phyloP scores from a whole-genome alignment of 2,888 invertebrate species.

The Dascillus cervinus region DNA sequence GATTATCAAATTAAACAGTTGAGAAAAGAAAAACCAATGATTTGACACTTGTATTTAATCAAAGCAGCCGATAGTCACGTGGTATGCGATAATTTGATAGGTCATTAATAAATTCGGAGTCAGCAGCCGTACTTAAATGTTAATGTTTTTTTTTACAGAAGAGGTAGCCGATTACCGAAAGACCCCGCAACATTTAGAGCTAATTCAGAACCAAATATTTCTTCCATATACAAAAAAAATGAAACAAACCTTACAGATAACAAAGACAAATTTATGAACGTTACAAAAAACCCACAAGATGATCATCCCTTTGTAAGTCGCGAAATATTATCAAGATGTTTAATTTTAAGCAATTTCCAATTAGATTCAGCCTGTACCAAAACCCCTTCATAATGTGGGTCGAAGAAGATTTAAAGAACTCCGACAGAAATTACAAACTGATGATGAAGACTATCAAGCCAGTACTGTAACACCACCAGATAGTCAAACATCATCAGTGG shows the following conservation, averaged over 20 bases:
- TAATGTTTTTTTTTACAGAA: slow-evolving; percentile 32
- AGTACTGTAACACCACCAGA: slow-evolving; percentile 59
- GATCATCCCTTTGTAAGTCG: slow-evolving; percentile 9
- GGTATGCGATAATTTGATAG: slow-evolving; percentile 7
- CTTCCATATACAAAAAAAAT: slow-evolving; percentile 9
- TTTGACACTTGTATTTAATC: slow-evolving; percentile 19
- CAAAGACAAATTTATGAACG: not conserved
- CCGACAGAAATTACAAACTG: slow-evolving; percentile 78
- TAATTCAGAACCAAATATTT: slow-evolving; percentile 36
- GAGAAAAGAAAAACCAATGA: slow-evolving; percentile 19
- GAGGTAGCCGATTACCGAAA: slow-evolving; percentile 30
- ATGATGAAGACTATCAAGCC: slow-evolving; percentile 66
- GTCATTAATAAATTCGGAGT: too few relatives aligned
- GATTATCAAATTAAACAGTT: slow-evolving; percentile 18
- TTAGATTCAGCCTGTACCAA: slow-evolving; percentile 19
- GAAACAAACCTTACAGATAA: too few relatives aligned
- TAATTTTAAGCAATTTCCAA: not conserved
- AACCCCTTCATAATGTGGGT: slow-evolving; percentile 26
- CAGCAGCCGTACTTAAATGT: too few relatives aligned
- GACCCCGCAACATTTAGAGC: slow-evolving; percentile 32
- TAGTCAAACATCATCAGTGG: slow-evolving; percentile 70
- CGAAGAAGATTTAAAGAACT: slow-evolving; percentile 77
- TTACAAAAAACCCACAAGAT: too few relatives aligned
- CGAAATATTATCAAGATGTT: too few relatives aligned
- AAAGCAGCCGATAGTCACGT: slow-evolving; percentile 10